Evolutionary conservation across 2,113 vertebrate genomes (phyloP), one percentile per base, ranked within the genome.

Genomic region (Rhineura floridana): DNA sequence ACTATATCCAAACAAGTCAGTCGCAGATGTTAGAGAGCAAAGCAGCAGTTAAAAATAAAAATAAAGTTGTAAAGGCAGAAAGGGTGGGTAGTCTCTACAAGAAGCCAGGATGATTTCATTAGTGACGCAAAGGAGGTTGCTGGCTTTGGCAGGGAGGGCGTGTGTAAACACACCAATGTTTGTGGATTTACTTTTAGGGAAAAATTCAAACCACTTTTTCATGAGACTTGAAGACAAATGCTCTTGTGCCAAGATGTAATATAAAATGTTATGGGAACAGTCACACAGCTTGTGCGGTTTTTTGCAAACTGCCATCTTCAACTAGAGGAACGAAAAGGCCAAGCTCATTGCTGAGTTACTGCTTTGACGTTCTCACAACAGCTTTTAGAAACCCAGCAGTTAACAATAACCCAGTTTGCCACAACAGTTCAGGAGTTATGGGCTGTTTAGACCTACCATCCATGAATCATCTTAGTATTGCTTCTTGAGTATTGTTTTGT

Each of bases 1-100:
- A 90, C 91, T 84, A 95, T 0, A 80, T 75, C 95, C 93, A 91
- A 93, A 93, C 95, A 91, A 94, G 92, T 87, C 85, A 93, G 67
- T 33, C 93, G 93, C 72, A 89, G 92, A 79, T 81, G 79, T 84
- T 91, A 87, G 88, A 91, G 87, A 90, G 90, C 81, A 91, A 89
- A n/a, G 91, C 11, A 90, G 93, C 21, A n/a, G 13, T 89, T 65
- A 83, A 90, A 91, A 90, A 77, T 9, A 81, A 94, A 87, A 85
- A 72, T 91, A 79, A 81, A 87, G 89, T 80, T 76, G 78, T 7
- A 88, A 80, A 91, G 80, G 48, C 84, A 85, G 87, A 88, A 28
- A 46, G 77, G 65, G 55, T 15, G 55, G 33, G 50, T 81, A 39
- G 44, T 73, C 72, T 15, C 21, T 63, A 70, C 59, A 36, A 75